phyloP scores from a whole-genome alignment of 2,113 vertebrate species.

The Corydoras maculifer region DNA sequence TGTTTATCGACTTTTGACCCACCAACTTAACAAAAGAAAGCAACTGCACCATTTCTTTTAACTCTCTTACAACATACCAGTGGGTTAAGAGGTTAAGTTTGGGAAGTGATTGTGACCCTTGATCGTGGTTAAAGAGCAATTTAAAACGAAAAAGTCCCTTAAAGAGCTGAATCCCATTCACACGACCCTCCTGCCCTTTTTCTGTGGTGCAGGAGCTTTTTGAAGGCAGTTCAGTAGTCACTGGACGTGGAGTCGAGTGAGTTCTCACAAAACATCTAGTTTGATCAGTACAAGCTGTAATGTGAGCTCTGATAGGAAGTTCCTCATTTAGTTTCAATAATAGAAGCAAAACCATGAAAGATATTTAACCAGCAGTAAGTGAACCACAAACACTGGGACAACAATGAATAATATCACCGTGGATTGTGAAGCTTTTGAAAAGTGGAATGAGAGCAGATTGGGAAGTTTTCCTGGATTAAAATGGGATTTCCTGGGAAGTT shows the following conservation, averaged over 20 bases:
- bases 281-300: not conserved
- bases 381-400: not conserved
- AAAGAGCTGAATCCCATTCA: not conserved
- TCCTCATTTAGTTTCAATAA: not conserved
- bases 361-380: not conserved
- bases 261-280: not conserved
- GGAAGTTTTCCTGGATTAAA: not conserved
- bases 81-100: not conserved
- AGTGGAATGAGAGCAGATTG: not conserved
- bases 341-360: not conserved
- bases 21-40: not conserved
- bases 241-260: not conserved
- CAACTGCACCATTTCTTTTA: not conserved
- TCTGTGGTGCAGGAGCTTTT: slow-evolving; percentile 87
- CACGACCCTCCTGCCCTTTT: slow-evolving; percentile 63
- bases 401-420: too few species aligned
- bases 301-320: not conserved
- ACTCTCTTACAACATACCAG: not conserved
- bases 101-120: not conserved
- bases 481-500: not conserved
- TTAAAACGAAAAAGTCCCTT: not conserved
- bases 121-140: not conserved
- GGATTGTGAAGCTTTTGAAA: not conserved
- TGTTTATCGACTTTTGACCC: not conserved
- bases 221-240: not conserved